phyloP scores from a whole-genome alignment of 2,888 invertebrate genomes.

The Conus canariensis region DNA sequence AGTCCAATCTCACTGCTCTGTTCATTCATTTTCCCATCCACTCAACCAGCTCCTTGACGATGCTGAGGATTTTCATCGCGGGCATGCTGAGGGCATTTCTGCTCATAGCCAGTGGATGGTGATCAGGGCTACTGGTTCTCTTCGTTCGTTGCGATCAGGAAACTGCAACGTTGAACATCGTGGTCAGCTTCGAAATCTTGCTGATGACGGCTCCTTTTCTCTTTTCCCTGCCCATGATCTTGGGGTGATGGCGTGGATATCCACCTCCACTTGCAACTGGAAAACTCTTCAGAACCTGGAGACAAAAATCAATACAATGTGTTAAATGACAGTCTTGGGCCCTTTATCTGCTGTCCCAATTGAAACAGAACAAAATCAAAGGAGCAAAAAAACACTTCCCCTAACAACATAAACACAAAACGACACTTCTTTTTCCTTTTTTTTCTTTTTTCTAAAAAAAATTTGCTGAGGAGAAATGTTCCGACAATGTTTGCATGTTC shows the following conservation, averaged over 20 bases:
- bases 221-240: conserved; percentile 98
- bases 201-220: conserved; percentile 94
- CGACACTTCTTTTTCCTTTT: too few relatives aligned
- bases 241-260: conserved; percentile 96
- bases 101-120: conserved; percentile 95
- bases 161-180: conserved; percentile 95
- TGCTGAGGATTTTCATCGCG: conserved; percentile 94
- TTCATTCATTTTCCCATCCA: not conserved
- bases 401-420: too few relatives aligned
- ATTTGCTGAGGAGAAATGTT: too few relatives aligned
- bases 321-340: too few relatives aligned
- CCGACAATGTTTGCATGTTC: too few relatives aligned
- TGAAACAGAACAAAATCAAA: too few relatives aligned
- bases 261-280: conserved; percentile 91
- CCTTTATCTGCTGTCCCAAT: too few relatives aligned
- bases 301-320: too few relatives aligned
- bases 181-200: conserved; percentile 92
- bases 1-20: too few relatives aligned
- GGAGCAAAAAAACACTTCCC: too few relatives aligned
- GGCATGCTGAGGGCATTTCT: conserved; percentile 90
- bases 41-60: conserved; percentile 91
- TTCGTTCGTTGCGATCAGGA: conserved; percentile 90
- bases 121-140: conserved; percentile 88
- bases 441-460: too few relatives aligned
- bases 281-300: conserved; percentile 86